Percentiles rank a stretch among this genome's conserved stretches.
Conservation (phyloP, 1,140 invertebrate species). For the Micrasema minimum region DNA sequence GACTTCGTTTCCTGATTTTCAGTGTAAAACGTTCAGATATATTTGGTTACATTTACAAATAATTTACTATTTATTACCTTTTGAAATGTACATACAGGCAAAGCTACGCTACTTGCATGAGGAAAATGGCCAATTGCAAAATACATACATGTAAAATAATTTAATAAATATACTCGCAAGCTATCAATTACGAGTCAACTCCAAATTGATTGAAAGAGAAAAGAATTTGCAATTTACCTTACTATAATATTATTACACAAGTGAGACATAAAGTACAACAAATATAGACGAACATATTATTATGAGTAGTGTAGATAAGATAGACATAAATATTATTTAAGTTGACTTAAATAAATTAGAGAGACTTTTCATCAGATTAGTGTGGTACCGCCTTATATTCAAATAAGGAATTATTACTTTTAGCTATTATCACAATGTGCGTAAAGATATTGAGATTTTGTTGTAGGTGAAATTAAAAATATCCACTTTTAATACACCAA, state of each 20-base stretch:
- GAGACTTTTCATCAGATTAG: conserved; percentile 57
- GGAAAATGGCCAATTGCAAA: conserved; percentile 49
- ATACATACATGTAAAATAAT: conserved; percentile 53
- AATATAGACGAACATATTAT: conserved; percentile 53
- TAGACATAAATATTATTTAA: conserved; percentile 51
- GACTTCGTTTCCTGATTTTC: conserved; percentile 8
- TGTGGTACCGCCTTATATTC: conserved; percentile 48
- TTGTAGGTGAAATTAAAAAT: conserved; percentile 44
- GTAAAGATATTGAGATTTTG: conserved; percentile 53
- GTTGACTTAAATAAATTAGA: conserved; percentile 59
- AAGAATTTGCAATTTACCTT: conserved; percentile 49
- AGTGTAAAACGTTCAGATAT: conserved; percentile 18
- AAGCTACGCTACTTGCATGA: conserved; percentile 51
- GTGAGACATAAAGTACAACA: conserved; percentile 53
- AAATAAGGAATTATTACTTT: conserved; percentile 51
- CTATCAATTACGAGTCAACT: conserved; percentile 39
- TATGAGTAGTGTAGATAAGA: conserved; percentile 52
- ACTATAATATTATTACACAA: conserved; percentile 48
- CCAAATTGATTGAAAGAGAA: conserved; percentile 45
- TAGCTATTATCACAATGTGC: conserved; percentile 56
- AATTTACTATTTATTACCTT: conserved; percentile 33
- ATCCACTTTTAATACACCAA: conserved; percentile 44
- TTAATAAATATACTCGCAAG: conserved; percentile 50
- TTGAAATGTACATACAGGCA: conserved; percentile 46
- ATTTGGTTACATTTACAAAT: conserved; percentile 29